A percentile compares a stretch with the other conserved stretches of the same genome.
phyloP scores from a whole-genome alignment of 1,140 invertebrate species.

The Zaprionus ornatus region DNA sequence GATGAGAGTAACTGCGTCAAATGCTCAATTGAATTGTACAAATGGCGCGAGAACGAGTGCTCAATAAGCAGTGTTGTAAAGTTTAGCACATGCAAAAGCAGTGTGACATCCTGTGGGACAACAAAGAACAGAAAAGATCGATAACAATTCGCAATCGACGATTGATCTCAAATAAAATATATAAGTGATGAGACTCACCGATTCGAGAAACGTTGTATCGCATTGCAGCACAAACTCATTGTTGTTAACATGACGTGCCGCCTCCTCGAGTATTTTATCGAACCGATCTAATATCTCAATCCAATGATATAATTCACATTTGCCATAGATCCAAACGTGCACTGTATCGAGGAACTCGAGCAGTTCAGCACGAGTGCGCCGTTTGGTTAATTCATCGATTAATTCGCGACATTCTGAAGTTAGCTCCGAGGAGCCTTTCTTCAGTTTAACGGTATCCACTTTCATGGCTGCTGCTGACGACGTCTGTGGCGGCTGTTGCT shows the following conservation, averaged over 20 bases:
- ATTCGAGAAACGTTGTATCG: slow-evolving; percentile 88
- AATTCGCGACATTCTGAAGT: slow-evolving; percentile 92
- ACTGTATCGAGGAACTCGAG: slow-evolving; percentile 90
- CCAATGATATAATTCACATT: slow-evolving; percentile 96
- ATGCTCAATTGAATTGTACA: slow-evolving; percentile 97
- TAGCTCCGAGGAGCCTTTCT: slow-evolving; percentile 95
- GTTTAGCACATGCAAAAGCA: slow-evolving; percentile 91
- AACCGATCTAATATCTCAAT: slow-evolving; percentile 94
- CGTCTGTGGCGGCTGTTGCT: slow-evolving; percentile 32
- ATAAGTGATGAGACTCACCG: slow-evolving; percentile 84
- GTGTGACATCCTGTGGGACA: slow-evolving; percentile 87
- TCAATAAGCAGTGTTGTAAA: slow-evolving; percentile 95
- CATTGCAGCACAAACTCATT: slow-evolving; percentile 92
- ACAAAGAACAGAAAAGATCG: background rate
- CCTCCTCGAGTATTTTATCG: slow-evolving; percentile 92
- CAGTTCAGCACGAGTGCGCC: slow-evolving; percentile 88
- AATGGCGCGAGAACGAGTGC: slow-evolving; percentile 94
- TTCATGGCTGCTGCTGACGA: slow-evolving; percentile 87
- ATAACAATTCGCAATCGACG: background rate
- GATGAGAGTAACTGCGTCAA: slow-evolving; percentile 92
- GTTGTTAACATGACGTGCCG: slow-evolving; percentile 87
- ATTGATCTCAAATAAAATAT: background rate
- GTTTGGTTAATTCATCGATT: slow-evolving; percentile 91
- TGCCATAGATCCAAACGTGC: slow-evolving; percentile 94
- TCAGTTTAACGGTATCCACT: slow-evolving; percentile 93